These are phyloP conservation scores for Chalcis sispes DNA, from an alignment of 2,888 invertebrate genomes.

Conservation along the genomic window DNA sequence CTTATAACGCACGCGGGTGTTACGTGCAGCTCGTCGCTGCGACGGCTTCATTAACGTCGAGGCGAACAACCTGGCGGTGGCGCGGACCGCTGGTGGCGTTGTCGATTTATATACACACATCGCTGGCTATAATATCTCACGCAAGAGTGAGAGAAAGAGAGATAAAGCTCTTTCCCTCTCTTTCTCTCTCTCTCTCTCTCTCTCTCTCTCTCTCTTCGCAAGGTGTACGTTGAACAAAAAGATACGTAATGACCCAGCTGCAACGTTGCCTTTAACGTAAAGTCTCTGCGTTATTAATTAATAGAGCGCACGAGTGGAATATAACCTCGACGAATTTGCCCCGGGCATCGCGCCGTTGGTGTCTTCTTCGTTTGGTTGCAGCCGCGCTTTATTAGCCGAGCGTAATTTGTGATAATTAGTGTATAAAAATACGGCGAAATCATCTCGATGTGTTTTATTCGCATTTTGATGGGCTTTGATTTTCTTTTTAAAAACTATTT, in stretches of 20 bases:
- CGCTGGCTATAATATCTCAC: slow-evolving; percentile 71
- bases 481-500: too few species aligned
- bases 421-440: not conserved
- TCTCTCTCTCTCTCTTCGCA: too few species aligned
- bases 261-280: slow-evolving; percentile 13
- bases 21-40: slow-evolving; percentile 8
- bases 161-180: too few species aligned
- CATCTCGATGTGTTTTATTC: too few species aligned
- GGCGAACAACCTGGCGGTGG: too few species aligned
- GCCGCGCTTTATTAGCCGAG: not conserved
- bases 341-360: not conserved
- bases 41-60: slow-evolving; percentile 69
- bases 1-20: too few species aligned
- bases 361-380: not conserved
- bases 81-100: slow-evolving; percentile 69
- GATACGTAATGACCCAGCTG: slow-evolving; percentile 70
- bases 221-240: slow-evolving; percentile 69
- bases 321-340: not conserved
- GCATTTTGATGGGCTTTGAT: too few species aligned
- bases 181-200: too few species aligned
- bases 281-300: slow-evolving; percentile 72
- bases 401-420: not conserved
- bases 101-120: slow-evolving; percentile 72
- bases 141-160: slow-evolving; percentile 36
- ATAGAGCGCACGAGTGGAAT: slow-evolving; percentile 53